Conservation (phyloP, 2,888 invertebrate species). For the Fissipunctia ypsillon region DNA sequence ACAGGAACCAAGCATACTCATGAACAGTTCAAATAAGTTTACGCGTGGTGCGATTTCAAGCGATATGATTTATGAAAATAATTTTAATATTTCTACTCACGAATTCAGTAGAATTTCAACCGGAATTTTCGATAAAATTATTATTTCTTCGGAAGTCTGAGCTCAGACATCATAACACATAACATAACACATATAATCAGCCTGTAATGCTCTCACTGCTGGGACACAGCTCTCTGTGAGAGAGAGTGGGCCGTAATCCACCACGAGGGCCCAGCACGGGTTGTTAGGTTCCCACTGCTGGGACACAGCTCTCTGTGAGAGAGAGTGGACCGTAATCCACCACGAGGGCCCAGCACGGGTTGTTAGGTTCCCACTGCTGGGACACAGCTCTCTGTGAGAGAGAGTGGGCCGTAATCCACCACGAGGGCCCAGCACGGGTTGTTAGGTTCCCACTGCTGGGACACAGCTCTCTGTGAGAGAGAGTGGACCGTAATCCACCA, state of each 20-base stretch:
- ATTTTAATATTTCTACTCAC: background rate
- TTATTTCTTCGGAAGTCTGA: background rate
- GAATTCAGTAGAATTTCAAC: background rate
- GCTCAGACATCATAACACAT: background rate
- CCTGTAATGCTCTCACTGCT: background rate
- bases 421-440: no score
- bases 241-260: background rate
- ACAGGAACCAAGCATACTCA: no score
- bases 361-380: no score
- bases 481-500: no score
- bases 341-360: no score
- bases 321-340: no score
- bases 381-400: no score
- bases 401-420: no score
- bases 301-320: no score
- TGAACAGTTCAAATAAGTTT: constrained; percentile 39
- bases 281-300: no score
- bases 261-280: background rate
- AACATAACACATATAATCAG: background rate
- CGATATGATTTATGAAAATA: constrained; percentile 3
- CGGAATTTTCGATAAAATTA: background rate
- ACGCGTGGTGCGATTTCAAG: constrained; percentile 17
- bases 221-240: background rate
- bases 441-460: no score
- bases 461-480: no score